phyloP scores from a whole-genome alignment of 2,888 invertebrate species.

The Thereva nobilitata region DNA sequence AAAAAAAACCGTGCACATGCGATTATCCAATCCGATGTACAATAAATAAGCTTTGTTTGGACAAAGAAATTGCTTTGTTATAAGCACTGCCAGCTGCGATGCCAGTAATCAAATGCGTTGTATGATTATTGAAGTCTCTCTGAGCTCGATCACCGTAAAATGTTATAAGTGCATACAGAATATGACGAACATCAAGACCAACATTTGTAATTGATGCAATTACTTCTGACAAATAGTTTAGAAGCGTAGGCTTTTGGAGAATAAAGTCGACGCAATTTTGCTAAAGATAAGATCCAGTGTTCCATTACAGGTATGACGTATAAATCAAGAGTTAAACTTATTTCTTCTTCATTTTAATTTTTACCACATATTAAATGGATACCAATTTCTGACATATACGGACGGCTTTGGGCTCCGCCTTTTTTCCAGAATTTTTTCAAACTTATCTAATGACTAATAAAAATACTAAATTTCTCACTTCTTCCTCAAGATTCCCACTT shows the following conservation, averaged over 20 bases:
- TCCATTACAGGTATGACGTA: slow-evolving; percentile 89
- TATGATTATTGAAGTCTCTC: slow-evolving; percentile 69
- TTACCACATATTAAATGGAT: slow-evolving; percentile 90
- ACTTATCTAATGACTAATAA: too few species aligned
- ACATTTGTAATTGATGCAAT: slow-evolving; percentile 78
- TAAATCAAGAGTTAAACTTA: slow-evolving; percentile 88
- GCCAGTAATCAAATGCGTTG: slow-evolving; percentile 84
- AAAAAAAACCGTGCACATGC: too few species aligned
- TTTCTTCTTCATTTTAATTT: slow-evolving; percentile 82
- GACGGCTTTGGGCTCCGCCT: slow-evolving; percentile 86
- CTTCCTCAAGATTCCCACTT: too few species aligned
- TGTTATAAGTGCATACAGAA: slow-evolving; percentile 82
- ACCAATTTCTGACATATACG: slow-evolving; percentile 88
- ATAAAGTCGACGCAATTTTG: slow-evolving; percentile 64
- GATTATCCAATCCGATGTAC: slow-evolving; percentile 93
- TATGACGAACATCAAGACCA: slow-evolving; percentile 71
- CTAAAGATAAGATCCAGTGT: slow-evolving; percentile 79
- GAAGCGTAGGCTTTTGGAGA: slow-evolving; percentile 70
- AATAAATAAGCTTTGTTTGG: slow-evolving; percentile 62
- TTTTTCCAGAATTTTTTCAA: slow-evolving; percentile 75
- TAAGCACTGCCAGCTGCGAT: slow-evolving; percentile 75
- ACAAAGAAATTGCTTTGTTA: slow-evolving; percentile 66
- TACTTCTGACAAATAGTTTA: slow-evolving; percentile 76
- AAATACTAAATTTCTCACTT: too few species aligned
- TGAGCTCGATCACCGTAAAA: slow-evolving; percentile 84